phyloP scores from a whole-genome alignment of 2,797 vertebrate genomes.

The Gobio occitaniae region DNA sequence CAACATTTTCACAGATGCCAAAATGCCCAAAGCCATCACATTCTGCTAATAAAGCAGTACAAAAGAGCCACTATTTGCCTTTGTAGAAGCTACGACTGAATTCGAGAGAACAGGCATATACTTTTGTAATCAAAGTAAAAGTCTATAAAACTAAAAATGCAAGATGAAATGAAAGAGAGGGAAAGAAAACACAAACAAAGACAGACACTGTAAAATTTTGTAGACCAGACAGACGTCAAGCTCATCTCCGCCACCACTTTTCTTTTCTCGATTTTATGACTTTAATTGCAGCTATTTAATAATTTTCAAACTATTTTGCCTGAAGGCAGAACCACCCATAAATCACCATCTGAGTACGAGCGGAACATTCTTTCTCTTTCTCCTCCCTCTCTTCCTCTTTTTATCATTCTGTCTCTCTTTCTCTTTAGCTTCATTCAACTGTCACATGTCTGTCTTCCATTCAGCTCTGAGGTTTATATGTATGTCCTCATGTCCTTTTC shows the following conservation, averaged over 20 bases:
- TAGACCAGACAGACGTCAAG: constrained; percentile 40
- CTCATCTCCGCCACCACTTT: constrained; percentile 43
- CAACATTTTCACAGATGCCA: constrained; percentile 46
- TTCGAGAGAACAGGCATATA: not conserved
- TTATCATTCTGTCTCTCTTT: constrained; percentile 49
- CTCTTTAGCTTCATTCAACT: constrained; percentile 3
- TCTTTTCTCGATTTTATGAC: constrained; percentile 72
- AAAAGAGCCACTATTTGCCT: not conserved
- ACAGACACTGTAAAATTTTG: constrained; percentile 33
- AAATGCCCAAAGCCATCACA: constrained; percentile 20
- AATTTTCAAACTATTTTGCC: constrained; percentile 80
- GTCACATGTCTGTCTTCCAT: constrained; percentile 14
- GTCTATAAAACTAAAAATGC: constrained; percentile 57
- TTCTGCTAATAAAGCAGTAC: constrained; percentile 33
- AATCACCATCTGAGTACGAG: constrained; percentile 70
- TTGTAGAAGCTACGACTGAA: constrained; percentile 12
- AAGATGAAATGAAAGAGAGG: constrained; percentile 35
- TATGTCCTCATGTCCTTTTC: constrained; percentile 53
- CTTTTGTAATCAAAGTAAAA: constrained; percentile 54
- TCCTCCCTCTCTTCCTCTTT: constrained; percentile 49
- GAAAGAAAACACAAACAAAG: constrained; percentile 6
- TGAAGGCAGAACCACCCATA: constrained; percentile 75
- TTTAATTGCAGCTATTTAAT: constrained; percentile 83
- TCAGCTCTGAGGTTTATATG: constrained; percentile 19
- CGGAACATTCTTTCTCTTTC: constrained; percentile 75